These are phyloP conservation scores for Callosobruchus maculatus DNA, from an alignment of 2,888 invertebrate species.

Conservation along the genomic window DNA sequence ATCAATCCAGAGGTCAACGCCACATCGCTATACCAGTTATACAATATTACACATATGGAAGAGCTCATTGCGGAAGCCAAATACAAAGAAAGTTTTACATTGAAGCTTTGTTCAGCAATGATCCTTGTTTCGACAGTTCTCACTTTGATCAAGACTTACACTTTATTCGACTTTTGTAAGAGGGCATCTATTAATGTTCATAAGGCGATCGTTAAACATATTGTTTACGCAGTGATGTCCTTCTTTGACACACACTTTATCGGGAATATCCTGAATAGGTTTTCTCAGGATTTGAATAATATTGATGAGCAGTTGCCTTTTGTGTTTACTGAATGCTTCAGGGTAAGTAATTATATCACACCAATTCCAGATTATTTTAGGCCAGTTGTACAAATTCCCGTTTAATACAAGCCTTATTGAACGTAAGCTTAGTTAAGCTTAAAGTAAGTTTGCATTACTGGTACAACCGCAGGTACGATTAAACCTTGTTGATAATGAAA, in stretches of 20 bases:
- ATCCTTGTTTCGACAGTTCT: constrained; percentile 21
- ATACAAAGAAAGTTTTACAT: constrained; percentile 4
- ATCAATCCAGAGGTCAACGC: not conserved
- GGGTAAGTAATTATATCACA: constrained; percentile 18
- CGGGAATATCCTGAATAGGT: constrained; percentile 54
- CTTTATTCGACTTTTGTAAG: constrained; percentile 25
- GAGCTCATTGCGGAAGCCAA: constrained; percentile 3
- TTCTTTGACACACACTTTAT: constrained; percentile 43
- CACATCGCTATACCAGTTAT: not conserved
- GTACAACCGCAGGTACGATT: too few species aligned
- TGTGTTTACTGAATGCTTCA: constrained; percentile 23
- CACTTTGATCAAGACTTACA: constrained; percentile 20
- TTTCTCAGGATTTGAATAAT: constrained; percentile 66
- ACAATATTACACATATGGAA: not conserved
- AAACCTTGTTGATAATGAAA: too few species aligned
- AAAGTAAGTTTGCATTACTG: not conserved
- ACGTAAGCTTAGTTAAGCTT: too few species aligned
- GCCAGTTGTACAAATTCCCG: too few species aligned
- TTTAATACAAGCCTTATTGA: too few species aligned
- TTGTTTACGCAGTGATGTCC: constrained; percentile 54
- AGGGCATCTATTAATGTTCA: constrained; percentile 49
- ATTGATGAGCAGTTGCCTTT: constrained; percentile 52
- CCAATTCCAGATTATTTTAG: not conserved
- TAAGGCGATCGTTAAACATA: constrained; percentile 58
- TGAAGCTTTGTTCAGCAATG: constrained; percentile 23